Evolutionary conservation across 2,888 invertebrate species (phyloP).

Genomic region (Platycheirus albimanus): DNA sequence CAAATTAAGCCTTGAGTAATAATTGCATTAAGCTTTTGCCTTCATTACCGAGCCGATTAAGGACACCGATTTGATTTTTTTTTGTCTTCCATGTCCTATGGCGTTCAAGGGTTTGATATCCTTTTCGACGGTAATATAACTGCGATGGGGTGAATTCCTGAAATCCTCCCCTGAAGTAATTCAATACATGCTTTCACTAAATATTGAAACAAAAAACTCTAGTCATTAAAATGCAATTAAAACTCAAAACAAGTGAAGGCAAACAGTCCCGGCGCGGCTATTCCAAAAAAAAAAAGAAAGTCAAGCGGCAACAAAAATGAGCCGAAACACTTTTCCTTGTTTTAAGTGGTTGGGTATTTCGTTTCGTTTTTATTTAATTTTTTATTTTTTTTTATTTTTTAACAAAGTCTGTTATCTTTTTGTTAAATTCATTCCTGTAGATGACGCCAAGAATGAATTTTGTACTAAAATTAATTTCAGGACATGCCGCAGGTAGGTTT

Average conservation of each 20-base stretch:
- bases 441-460: conserved; percentile 51
- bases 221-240: conserved; percentile 74
- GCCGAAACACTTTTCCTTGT: conserved; percentile 51
- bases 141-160: background rate
- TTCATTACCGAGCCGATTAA: no score
- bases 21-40: no score
- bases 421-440: conserved; percentile 35
- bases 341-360: conserved; percentile 46
- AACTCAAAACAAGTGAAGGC: conserved; percentile 35
- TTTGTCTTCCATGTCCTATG: background rate
- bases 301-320: conserved; percentile 46
- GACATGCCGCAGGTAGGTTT: conserved; percentile 63
- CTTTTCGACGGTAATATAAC: background rate
- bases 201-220: conserved; percentile 25
- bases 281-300: background rate
- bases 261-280: background rate
- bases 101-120: background rate
- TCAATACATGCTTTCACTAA: conserved; percentile 1
- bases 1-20: no score
- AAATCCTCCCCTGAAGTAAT: conserved; percentile 7
- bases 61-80: no score
- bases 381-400: conserved; percentile 11
- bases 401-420: conserved; percentile 6
- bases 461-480: conserved; percentile 61
- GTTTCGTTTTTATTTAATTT: background rate